These are phyloP conservation scores for Muscicapa striata DNA, from an alignment of 2,797 vertebrate genomes.

Conservation along the genomic window DNA sequence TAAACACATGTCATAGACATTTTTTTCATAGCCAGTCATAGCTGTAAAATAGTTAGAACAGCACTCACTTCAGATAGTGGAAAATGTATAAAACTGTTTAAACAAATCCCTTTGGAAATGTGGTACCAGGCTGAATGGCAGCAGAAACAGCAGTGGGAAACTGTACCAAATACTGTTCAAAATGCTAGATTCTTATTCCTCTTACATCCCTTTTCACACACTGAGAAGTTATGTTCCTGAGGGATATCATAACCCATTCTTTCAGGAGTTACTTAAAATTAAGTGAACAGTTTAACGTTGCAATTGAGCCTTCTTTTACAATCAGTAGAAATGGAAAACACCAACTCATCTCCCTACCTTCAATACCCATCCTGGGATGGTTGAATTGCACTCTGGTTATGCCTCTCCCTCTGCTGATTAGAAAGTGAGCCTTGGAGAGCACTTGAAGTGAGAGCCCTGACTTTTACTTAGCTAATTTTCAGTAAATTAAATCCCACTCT, in stretches of 20 bases:
- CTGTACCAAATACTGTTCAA: not conserved
- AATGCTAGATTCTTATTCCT: not conserved
- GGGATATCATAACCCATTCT: not conserved
- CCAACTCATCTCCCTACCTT: not conserved
- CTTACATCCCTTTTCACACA: not conserved
- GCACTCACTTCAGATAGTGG: not conserved
- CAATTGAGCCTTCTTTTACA: not conserved
- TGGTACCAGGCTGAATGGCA: not conserved
- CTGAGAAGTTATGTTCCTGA: not conserved
- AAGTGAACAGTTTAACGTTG: not conserved
- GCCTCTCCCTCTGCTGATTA: not conserved
- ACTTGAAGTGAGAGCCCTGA: not conserved
- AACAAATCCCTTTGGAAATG: not conserved
- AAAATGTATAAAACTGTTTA: not conserved
- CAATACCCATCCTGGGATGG: not conserved
- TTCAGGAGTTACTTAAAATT: not conserved
- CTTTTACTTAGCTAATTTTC: conserved; percentile 30
- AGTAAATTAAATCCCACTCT: not conserved
- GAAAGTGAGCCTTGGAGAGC: not conserved
- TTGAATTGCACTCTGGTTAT: not conserved
- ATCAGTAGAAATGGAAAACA: not conserved
- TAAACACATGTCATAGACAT: not conserved
- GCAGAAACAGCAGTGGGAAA: not conserved
- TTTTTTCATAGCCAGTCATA: no score
- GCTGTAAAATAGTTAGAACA: not conserved